Percentiles rank a stretch among this genome's conserved stretches.
Conservation (phyloP, 2,797 vertebrate species). For the Cuculus canorus region DNA sequence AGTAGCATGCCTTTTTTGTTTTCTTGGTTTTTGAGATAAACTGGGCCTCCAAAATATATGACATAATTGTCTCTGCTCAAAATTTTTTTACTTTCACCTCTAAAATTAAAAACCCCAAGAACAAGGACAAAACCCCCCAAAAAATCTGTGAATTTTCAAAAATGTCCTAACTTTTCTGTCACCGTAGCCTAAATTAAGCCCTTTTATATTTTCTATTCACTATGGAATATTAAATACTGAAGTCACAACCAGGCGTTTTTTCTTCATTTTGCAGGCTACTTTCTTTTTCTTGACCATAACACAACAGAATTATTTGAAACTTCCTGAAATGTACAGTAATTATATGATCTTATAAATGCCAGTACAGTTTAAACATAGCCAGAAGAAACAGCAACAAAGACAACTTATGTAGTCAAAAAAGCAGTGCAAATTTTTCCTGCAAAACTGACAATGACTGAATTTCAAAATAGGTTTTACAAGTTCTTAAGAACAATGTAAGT, state of each 20-base stretch:
- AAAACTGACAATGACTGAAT: background rate
- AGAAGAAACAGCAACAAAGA: background rate
- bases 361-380: background rate
- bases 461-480: background rate
- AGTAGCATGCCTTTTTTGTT: background rate
- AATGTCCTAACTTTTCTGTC: background rate
- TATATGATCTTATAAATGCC: background rate
- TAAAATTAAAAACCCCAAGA: background rate
- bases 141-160: background rate
- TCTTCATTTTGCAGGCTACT: background rate
- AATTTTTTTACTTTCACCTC: background rate
- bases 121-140: accelerated
- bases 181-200: background rate
- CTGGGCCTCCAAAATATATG: background rate
- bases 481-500: background rate
- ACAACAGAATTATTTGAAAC: background rate
- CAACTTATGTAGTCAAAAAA: background rate
- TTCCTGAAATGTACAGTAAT: background rate
- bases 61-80: background rate
- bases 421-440: background rate
- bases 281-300: background rate
- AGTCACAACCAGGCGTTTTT: background rate
- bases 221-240: background rate
- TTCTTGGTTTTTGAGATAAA: background rate
- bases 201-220: background rate